Evolutionary conservation across 2,888 invertebrate genomes (phyloP), one percentile per base, ranked within the genome.

Genomic region (Emmelina monodactyla): DNA sequence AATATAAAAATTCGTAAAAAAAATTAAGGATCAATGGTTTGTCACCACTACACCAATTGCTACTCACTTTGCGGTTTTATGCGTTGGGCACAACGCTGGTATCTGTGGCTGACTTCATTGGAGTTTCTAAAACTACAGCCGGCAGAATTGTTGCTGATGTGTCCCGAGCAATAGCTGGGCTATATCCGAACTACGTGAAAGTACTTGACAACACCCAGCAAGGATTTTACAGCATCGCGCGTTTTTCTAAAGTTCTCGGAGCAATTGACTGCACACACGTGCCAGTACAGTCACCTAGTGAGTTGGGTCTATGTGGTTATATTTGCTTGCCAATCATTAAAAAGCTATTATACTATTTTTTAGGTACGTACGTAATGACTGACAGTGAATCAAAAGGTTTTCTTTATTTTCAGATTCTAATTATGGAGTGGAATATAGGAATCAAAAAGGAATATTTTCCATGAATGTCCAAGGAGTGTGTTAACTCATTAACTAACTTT

Each of bases 71-170:
- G 11, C 25, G 49, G 5, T 50, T 47, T 37, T 53, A 48, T 37
- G 50, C 51, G 12, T 33, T 49, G 16, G 50, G 50, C 1, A 47
- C 50, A 12, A 47, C 47, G 49, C 34, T 49, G 1, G 10, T 43
- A 14, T 46, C 48, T 6, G 46, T 53, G 10, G 51, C 46, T 5
- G 48, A 51, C 16, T 51, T 46, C 35, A 32, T 46, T 4, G 50
- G 51, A 1, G 51, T 50, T 1, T 47, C 50, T 14, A 46, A 41
- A 39, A 35, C 46, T 9, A 38, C 51, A 31, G 47, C 49, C 3
- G 7, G 42, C 14, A 37, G 49, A 16, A 50, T 50, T 33, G 43
- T 51, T 7, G 15, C 31, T 9, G 43, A 47, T 29, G 38, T 51
- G 4, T 40, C 41, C 9, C 9, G 3, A 5, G 50, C 49, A 14